Base-by-base conservation (phyloP, 2,797 vertebrate genomes). In the Notolepis coatsorum region DNA sequence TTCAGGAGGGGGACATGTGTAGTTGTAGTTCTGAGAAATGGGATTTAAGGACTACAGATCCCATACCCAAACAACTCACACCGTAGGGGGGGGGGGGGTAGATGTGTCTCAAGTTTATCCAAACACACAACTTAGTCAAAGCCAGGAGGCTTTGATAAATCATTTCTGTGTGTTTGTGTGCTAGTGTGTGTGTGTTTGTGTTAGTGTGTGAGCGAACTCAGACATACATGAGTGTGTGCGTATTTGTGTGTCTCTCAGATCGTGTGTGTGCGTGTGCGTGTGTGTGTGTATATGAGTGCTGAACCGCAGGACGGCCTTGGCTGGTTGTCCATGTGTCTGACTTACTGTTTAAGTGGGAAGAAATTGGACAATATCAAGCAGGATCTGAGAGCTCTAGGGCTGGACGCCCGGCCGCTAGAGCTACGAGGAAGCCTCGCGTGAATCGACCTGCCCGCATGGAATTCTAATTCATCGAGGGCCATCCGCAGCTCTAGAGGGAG, bases 1-100 rank as follows among this genome's bases (percentile, higher is more conserved):
- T 59, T 60, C 43, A 58, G 20, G 20, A 51, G 21, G 17, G 46
- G 31, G 63, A 49, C 59, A 5, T 59, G 33, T 67, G 41, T 30
- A 59, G 54, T 69, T 81, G 51, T 75, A 69, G 61, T 75, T 23
- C 25, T 66, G 30, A 76, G 67, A 52, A 67, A 76, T 65, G 54
- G 9, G 53, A 43, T 63, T 78, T 65, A 65, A 39, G 31, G 24
- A 72, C 64, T 62, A 75, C 64, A 73, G 75, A 82, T 66, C 75
- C 63, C 42, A 15, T 4, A 10, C 61, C 67, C 57, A 47, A 54
- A 46, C 50, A 27, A 79, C 65, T 67, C 71, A 51, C 54, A 52
- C 53, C 61, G 62, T 2, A 45, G 43, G 18, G 12, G 33, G 21
- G 15, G 31, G 25, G 37, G n/a, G 27, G 20, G 41, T 39, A 59